Conservation (phyloP, 2,113 vertebrate species). For the sheep (Ovis aries) region ARS-UI_Ramb_v3.0 NC_056057.1:96519001-96519500, state of each 20-base stretch:
- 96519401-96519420: neutral
- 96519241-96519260: conserved; percentile 29
- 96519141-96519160: neutral
- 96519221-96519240: conserved; percentile 37
- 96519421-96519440: neutral
- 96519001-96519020: neutral
- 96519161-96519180: neutral
- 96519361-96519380: neutral
- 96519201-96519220: neutral
- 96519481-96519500: neutral
- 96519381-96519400: neutral
- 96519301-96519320: neutral
- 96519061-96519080: neutral
- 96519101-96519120: neutral
- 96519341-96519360: neutral
- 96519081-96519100: neutral
- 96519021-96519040: neutral
- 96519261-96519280: conserved; percentile 36
- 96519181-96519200: neutral
- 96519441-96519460: neutral
- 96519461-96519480: neutral
- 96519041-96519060: neutral
- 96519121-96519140: neutral
- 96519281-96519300: neutral
- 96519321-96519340: neutral